Percentiles rank a stretch among this genome's conserved stretches.
These are phyloP conservation scores for Sterrhoptilus dennistouni DNA, from an alignment of 2,113 vertebrate genomes.

Conservation along the genomic window DNA sequence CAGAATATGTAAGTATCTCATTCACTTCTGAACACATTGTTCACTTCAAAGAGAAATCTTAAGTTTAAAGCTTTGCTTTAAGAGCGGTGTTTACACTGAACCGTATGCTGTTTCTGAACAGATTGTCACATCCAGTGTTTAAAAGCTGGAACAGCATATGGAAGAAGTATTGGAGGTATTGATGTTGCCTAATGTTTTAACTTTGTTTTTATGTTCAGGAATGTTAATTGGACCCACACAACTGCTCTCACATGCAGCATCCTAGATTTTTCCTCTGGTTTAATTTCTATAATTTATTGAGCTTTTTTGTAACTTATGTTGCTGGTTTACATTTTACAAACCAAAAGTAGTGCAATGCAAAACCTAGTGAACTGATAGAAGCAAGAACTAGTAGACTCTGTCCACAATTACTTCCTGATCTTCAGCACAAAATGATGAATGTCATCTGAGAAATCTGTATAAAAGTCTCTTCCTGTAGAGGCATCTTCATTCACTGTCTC, in stretches of 20 bases:
- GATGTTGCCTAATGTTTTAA: neutral
- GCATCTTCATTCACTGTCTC: neutral
- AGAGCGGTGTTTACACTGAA: neutral
- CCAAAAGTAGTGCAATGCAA: neutral
- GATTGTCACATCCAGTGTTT: neutral
- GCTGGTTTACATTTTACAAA: constrained; percentile 7
- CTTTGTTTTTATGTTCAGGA: constrained; percentile 28
- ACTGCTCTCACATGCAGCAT: neutral
- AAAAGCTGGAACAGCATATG: constrained; percentile 33
- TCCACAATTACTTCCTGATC: neutral
- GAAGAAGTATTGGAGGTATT: neutral
- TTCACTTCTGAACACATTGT: neutral
- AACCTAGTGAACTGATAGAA: neutral
- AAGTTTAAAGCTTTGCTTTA: neutral
- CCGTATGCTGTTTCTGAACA: neutral
- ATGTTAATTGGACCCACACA: constrained; percentile 37
- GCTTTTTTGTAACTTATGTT: neutral
- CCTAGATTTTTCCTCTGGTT: neutral
- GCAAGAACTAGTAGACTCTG: neutral
- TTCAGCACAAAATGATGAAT: neutral
- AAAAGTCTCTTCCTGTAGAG: neutral
- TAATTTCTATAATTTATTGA: neutral
- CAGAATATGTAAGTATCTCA: neutral
- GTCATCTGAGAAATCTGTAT: neutral
- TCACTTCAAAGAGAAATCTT: neutral